These are phyloP conservation scores for Helleia helle DNA, from an alignment of 2,888 invertebrate genomes.

Conservation along the genomic window DNA sequence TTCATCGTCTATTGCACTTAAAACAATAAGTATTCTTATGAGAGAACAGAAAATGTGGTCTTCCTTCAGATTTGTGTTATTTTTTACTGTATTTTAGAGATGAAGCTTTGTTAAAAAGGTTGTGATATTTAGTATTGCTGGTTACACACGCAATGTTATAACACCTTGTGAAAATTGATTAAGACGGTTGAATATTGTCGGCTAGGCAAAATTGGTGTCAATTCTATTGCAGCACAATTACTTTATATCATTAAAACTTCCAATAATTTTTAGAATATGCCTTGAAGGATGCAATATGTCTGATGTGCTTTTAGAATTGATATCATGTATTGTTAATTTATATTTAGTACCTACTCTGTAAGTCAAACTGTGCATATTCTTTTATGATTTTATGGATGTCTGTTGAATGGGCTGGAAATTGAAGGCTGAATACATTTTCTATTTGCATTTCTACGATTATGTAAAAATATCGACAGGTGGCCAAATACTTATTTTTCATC, in stretches of 20 bases:
- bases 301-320: constrained; percentile 22
- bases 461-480: constrained; percentile 38
- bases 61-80: constrained; percentile 36
- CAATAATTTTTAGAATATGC: background rate
- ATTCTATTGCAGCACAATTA: constrained; percentile 2
- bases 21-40: constrained; percentile 24
- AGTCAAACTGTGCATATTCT: constrained; percentile 20
- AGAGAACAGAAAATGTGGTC: constrained; percentile 48
- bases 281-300: background rate
- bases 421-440: constrained; percentile 33
- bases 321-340: constrained; percentile 33
- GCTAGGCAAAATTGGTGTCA: constrained; percentile 1
- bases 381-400: constrained; percentile 31
- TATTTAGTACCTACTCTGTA: constrained; percentile 3
- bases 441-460: constrained; percentile 24
- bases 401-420: constrained; percentile 27
- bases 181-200: background rate
- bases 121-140: constrained; percentile 9
- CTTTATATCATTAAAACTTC: constrained; percentile 6
- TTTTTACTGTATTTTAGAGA: constrained; percentile 23
- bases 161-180: background rate
- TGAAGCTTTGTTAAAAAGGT: constrained; percentile 7
- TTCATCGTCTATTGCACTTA: constrained; percentile 31
- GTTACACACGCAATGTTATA: background rate
- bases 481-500: constrained; percentile 50